Evolutionary conservation across 2,113 vertebrate genomes (phyloP).

Genomic region (Lontra canadensis): DNA sequence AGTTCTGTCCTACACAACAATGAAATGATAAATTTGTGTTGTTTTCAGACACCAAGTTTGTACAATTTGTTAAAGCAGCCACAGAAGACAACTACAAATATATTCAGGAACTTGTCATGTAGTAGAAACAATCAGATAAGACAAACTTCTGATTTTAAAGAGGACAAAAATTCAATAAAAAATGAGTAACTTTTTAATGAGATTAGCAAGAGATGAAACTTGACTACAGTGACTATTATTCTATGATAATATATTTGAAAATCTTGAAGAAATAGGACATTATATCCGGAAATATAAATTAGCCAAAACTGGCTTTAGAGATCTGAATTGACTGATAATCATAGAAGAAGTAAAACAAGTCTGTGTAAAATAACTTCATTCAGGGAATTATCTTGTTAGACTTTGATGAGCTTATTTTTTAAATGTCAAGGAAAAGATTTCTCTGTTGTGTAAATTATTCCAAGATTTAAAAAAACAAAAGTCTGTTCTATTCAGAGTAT

Average conservation of each 20-base stretch:
- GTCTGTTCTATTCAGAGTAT: background rate
- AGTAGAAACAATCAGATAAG: background rate
- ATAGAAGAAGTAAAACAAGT: constrained; percentile 14
- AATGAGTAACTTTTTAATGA: background rate
- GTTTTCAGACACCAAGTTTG: background rate
- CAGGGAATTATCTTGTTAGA: background rate
- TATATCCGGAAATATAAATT: background rate
- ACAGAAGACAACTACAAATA: background rate
- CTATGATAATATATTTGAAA: background rate
- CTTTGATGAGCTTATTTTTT: background rate
- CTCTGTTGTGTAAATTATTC: background rate
- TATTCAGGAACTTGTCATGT: background rate
- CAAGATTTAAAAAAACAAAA: constrained; percentile 12
- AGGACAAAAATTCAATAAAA: background rate
- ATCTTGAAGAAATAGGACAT: background rate
- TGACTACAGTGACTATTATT: background rate
- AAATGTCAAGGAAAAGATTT: background rate
- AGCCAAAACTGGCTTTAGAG: background rate
- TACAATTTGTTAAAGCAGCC: background rate
- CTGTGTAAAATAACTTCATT: background rate
- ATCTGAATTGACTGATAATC: background rate
- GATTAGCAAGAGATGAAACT: background rate
- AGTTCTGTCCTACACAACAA: background rate
- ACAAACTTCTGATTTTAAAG: background rate
- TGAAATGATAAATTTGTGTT: background rate